Base-by-base conservation (phyloP, 2,797 vertebrate species). In the Borostomias antarcticus region DNA sequence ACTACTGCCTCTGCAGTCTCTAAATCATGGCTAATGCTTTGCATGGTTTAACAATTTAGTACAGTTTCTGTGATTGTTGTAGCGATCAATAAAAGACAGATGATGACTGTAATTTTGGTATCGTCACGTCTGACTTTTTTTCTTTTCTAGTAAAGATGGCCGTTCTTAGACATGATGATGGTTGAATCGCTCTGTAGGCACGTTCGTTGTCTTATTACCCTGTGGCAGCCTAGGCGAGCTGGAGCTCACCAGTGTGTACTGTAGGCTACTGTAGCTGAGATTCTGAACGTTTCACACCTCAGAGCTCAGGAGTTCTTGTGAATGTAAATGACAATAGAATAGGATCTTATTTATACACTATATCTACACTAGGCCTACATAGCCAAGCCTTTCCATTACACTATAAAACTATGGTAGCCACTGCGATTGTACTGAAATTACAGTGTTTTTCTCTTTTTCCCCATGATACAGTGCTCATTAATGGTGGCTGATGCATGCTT, bases 401-500 rank as follows among this genome's bases (percentile, higher is more conserved):
- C 21, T 50, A 7, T 50, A 50, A 19, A 50, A 19, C 21, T 30
- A 19, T 32, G 13, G 32, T 56, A 2, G 53, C 15, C 53, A 56
- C 30, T 56, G 30, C 3, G 2, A 56, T n/a, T n/a, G 15, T 17
- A 6, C 17, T 56, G 29, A 9, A 6, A 4, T 53, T 11, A 10
- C 11, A 28, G 4, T 28, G 26, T 7, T 11, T 28, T 28, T 23
- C 13, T 6, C 11, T 8, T 56, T 32, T 21, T 37, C 13, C 19
- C 26, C n/a, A 29, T 21, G 29, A 25, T 58, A 21, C 33, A 37
- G 57, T 37, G 10, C 33, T 58, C 4, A 15, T 58, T 15, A 15
- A 11, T 37, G 33, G 33, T n/a, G n/a, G 21, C 40, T 5, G 4
- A 8, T 23, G 57, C 57, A 58, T 58, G 57, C 57, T 58, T 35